Evolutionary conservation across 2,113 vertebrate genomes (phyloP), one percentile per base, ranked within the genome.

Genomic region (Origma solitaria): DNA sequence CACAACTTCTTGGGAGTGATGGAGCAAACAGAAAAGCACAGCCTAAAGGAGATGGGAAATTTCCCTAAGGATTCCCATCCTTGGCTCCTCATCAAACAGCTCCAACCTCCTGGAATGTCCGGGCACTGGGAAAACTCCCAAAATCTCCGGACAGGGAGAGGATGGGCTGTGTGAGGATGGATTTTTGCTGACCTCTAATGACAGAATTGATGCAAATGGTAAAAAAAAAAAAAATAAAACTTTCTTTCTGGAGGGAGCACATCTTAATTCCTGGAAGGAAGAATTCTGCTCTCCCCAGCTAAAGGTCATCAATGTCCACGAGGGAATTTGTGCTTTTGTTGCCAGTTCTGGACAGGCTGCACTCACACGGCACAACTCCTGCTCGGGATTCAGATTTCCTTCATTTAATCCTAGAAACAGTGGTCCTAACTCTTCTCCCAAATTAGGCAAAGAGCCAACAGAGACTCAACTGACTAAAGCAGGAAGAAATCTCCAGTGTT

Each of bases 181-280:
- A 7, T 44, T 44, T 44, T 33, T 86, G 73, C 82, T 92, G 90
- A 90, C 79, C 82, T 77, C 82, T 92, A 90, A 94, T 62, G 79
- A 79, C 81, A 60, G 80, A 33, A 33, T 28, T n/a, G 38, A 31
- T 44, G 64, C 60, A 81, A 68, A 83, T 21, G 24, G n/a, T 54
- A 23, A 62, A 24, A 76, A 58, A 38, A 30, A 57, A 31, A 9
- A 3, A 5, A 27, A 31, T 7, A 3, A 5, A 27, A 8, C 23
- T 45, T n/a, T 9, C 7, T 3, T 37, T 33, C 10, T 56, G 57
- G 37, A 53, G n/a, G 31, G 62, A 54, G 37, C 13, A 38, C 3
- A 27, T 68, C 8, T 20, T 27, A 11, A 9, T 3, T 37, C 35
- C 10, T 56, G 57, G 42, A 53, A 31, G 31, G 62, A 54, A 37